Conservation (phyloP, 2,888 invertebrate species). For the Balanococcus diminutus region DNA sequence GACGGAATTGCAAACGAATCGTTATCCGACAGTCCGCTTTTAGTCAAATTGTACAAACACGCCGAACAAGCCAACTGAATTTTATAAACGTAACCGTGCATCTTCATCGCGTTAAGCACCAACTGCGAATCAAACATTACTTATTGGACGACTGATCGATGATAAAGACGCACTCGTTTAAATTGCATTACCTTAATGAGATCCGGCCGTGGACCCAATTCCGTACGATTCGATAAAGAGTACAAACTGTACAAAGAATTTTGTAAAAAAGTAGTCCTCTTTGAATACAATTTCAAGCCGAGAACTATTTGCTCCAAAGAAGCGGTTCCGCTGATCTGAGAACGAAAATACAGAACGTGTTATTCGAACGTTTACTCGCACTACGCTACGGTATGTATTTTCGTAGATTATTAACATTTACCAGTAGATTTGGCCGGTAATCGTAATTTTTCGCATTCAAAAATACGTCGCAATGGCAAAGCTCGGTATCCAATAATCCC, state of each 20-base stretch:
- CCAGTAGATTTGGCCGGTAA: constrained; percentile 63
- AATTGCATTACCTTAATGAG: constrained; percentile 65
- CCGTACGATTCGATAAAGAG: constrained; percentile 64
- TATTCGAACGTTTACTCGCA: too few relatives aligned
- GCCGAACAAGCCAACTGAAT: constrained; percentile 79
- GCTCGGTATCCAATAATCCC: constrained; percentile 66
- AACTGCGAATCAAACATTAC: constrained; percentile 57
- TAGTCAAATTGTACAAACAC: constrained; percentile 75
- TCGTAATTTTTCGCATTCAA: constrained; percentile 62
- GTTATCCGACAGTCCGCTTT: constrained; percentile 63
- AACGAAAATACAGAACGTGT: background rate
- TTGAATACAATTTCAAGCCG: constrained; percentile 67
- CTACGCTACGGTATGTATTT: too few relatives aligned
- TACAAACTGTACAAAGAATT: constrained; percentile 72
- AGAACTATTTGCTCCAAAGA: constrained; percentile 67
- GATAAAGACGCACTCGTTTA: background rate
- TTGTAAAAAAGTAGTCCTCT: constrained; percentile 69
- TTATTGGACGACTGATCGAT: background rate
- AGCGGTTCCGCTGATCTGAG: constrained; percentile 66
- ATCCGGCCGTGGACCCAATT: constrained; percentile 66
- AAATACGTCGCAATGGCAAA: constrained; percentile 65
- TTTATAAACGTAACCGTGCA: constrained; percentile 66
- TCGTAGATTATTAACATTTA: constrained; percentile 60
- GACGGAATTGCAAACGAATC: constrained; percentile 69
- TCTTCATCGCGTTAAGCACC: constrained; percentile 62